Evolutionary conservation across 2,113 vertebrate genomes (phyloP), one percentile per base, ranked within the genome.

Genomic region (Oreamnos americanus): DNA sequence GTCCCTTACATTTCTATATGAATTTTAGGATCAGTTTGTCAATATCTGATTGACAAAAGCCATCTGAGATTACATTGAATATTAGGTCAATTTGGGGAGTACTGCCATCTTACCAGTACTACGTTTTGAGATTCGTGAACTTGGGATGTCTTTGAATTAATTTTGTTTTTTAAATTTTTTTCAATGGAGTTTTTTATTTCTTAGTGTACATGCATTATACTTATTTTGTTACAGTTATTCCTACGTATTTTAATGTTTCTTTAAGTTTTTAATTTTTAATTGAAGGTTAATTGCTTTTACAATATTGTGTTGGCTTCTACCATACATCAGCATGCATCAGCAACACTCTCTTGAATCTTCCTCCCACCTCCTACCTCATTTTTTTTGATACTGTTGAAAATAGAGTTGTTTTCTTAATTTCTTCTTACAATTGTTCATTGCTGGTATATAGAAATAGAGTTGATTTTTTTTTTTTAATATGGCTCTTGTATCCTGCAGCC

Each of bases 351-450:
- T 74, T 12, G 67, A 39, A 6, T 19, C 5, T 74, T 25, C 67
- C 67, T 74, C 67, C 67, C 36, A 12, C n/a, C 67, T 23, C 9
- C 58, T 11, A 60, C 58, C 26, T 60, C 58, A 23, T 71, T 2
- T 12, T 79, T 58, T 85, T 78, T 39, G 12, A 53, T n/a, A 47
- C 21, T 53, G 36, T 86, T 81, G 36, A 53, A 64, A 87, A 43
- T 87, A 26, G 43, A 87, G 33, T 60, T 71, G 23, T 78, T 43
- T 87, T 81, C 36, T 88, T 88, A 79, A 55, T 88, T 94, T 94
- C n/a, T 94, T 88, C 21, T 81, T 88, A 43, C 14, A 88, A 64
- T 81, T 53, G 36, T 55, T 94, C 45, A 43, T 43, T 79, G 55
- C 85, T 67, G 12, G 19, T n/a, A 5, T 81, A 10, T 81, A 88